Evolutionary conservation across 2,888 invertebrate genomes (phyloP), one percentile per base, ranked within the genome.

Genomic region (Parapristionchus giblindavisi): DNA sequence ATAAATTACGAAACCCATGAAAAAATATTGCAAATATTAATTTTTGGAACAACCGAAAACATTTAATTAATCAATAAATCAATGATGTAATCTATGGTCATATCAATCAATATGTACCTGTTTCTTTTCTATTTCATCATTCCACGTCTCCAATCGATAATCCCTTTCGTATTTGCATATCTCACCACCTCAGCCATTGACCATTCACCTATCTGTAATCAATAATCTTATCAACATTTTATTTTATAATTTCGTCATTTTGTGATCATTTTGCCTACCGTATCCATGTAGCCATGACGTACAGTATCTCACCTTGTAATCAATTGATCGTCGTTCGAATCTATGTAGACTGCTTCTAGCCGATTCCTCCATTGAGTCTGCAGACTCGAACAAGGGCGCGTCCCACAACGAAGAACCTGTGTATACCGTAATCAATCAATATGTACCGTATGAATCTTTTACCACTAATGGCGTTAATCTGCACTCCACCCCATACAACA

Each of bases 121-220:
- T n/a, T n/a, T n/a, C n/a, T n/a, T n/a, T n/a, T n/a, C n/a, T n/a
- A n/a, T n/a, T n/a, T n/a, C n/a, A n/a, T n/a, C n/a, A n/a, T n/a
- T n/a, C n/a, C n/a, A n/a, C n/a, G n/a, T n/a, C n/a, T n/a, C n/a
- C n/a, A n/a, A n/a, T n/a, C n/a, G n/a, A n/a, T n/a, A n/a, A n/a
- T n/a, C n/a, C n/a, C n/a, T n/a, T n/a, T n/a, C n/a, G n/a, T n/a
- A n/a, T n/a, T n/a, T n/a, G n/a, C 43, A n/a, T 65, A 43, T 32
- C 43, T 32, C 43, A 65, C 63, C 29, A 65, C 63, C 8, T 65
- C 63, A 1, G 63, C 63, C 63, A 65, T 65, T 48, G 63, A 65
- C 63, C 63, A 65, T 17, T 48, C 63, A 21, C 43, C 40, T 4
- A 8, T 29, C 32, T 36, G 60, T 60, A 21, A 36, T 60, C 58